Evolutionary conservation across 2,888 invertebrate species (phyloP).

Genomic region (Patella pellucida): DNA sequence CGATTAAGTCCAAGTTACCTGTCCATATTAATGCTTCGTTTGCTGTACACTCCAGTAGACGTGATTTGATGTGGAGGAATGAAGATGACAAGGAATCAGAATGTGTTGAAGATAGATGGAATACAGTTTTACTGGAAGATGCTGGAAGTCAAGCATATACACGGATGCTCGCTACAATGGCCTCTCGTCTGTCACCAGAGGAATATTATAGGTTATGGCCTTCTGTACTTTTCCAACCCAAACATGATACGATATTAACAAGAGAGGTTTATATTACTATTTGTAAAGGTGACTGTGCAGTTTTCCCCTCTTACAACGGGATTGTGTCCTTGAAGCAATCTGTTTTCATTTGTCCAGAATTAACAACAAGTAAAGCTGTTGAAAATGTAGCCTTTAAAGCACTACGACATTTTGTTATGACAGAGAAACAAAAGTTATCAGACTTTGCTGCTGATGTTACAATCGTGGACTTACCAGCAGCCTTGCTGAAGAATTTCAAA

Average conservation of each 20-base stretch:
- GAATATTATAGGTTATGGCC: no score
- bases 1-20: conserved; percentile 51
- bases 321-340: conserved; percentile 31
- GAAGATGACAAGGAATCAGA: conserved; percentile 52
- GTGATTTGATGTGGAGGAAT: conserved; percentile 46
- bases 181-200: neutral
- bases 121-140: conserved; percentile 45
- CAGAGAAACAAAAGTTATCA: neutral
- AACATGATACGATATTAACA: conserved; percentile 7
- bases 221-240: neutral
- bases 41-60: conserved; percentile 56
- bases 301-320: neutral
- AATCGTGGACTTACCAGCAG: conserved; percentile 28
- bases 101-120: conserved; percentile 43
- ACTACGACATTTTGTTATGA: conserved; percentile 24
- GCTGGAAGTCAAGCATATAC: conserved; percentile 43
- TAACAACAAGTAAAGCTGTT: conserved; percentile 19
- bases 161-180: conserved; percentile 39
- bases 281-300: neutral
- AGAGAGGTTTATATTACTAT: conserved; percentile 20
- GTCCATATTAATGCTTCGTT: conserved; percentile 65
- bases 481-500: conserved; percentile 23
- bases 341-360: conserved; percentile 38
- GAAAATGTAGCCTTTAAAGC: conserved; percentile 26
- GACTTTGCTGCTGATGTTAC: neutral